A percentile compares a stretch with the other conserved stretches of the same genome.
These are phyloP conservation scores for Myripristis murdjan DNA, from an alignment of 2,797 vertebrate genomes.

Conservation along the genomic window DNA sequence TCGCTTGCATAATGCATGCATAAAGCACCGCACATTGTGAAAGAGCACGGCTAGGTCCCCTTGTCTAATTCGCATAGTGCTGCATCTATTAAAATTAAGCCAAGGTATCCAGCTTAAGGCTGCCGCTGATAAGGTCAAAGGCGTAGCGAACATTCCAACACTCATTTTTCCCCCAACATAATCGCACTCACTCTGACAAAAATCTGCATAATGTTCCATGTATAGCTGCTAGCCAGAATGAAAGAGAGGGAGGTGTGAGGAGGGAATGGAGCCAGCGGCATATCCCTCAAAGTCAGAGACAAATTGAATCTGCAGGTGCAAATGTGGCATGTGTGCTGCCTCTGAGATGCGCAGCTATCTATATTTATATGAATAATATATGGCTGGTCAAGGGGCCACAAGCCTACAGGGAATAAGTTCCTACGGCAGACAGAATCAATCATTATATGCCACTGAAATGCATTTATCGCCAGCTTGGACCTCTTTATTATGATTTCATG, in stretches of 20 bases:
- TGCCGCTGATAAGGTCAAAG: constrained; percentile 82
- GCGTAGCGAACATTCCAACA: constrained; percentile 77
- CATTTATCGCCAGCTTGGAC: constrained; percentile 74
- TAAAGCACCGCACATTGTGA: constrained; percentile 22
- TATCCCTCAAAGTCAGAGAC: constrained; percentile 80
- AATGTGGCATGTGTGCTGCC: constrained; percentile 77
- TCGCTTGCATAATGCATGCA: constrained; percentile 68
- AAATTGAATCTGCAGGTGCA: constrained; percentile 86
- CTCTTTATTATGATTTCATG: constrained; percentile 81
- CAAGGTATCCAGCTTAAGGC: constrained; percentile 77
- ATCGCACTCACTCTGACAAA: constrained; percentile 75
- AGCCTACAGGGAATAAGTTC: constrained; percentile 75
- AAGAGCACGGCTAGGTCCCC: constrained; percentile 59
- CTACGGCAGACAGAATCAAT: constrained; percentile 80
- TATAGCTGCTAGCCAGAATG: constrained; percentile 75
- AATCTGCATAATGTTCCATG: constrained; percentile 80
- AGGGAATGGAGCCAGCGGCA: constrained; percentile 58
- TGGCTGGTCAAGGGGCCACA: constrained; percentile 81
- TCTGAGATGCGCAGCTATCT: constrained; percentile 77
- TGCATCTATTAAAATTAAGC: constrained; percentile 80
- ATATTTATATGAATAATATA: constrained; percentile 86
- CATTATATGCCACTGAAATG: constrained; percentile 80
- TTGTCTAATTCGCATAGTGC: constrained; percentile 75
- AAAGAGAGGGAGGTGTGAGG: constrained; percentile 56
- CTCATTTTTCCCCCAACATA: constrained; percentile 76